Evolutionary conservation across 2,797 vertebrate species (phyloP), one percentile per base, ranked within the genome.

Genomic region (Harpagifer antarcticus): DNA sequence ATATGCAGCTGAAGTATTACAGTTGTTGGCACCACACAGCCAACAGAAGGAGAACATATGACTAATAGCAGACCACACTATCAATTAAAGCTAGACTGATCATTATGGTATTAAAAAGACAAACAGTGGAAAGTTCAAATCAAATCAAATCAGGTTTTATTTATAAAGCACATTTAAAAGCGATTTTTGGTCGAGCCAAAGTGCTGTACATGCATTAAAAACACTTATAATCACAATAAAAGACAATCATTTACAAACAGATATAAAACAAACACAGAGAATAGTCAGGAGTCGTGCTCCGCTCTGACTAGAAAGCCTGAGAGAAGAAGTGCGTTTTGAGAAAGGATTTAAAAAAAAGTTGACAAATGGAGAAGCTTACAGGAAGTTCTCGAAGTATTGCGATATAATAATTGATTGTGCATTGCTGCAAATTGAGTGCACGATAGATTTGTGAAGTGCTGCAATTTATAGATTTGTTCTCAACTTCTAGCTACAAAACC

Each of bases 91-190:
- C 52, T 49, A 20, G 42, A 58, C 62, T 13, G 14, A 44, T 59
- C 19, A 59, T 54, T 70, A 63, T 16, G 9, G 59, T 66, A 62
- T 76, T 75, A 65, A 42, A 40, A 44, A 61, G 52, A 66, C 72
- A 31, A 58, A 53, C 64, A 50, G 11, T 60, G n/a, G 40, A 40
- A 54, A 49, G n/a, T n/a, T n/a, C n/a, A n/a, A n/a, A n/a, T n/a
- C n/a, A n/a, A n/a, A n/a, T n/a, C n/a, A n/a, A n/a, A n/a, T n/a
- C n/a, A n/a, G n/a, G n/a, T n/a, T n/a, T n/a, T n/a, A n/a, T n/a
- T n/a, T n/a, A n/a, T n/a, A n/a, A n/a, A n/a, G n/a, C n/a, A n/a
- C n/a, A n/a, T n/a, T n/a, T n/a, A n/a, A n/a, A n/a, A n/a, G n/a
- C n/a, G n/a, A n/a, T n/a, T n/a, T n/a, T n/a, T n/a, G n/a, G n/a